Evolutionary conservation across 1,140 invertebrate species (phyloP), one percentile per base, ranked within the genome.

Genomic region (Oedothorax gibbosus): DNA sequence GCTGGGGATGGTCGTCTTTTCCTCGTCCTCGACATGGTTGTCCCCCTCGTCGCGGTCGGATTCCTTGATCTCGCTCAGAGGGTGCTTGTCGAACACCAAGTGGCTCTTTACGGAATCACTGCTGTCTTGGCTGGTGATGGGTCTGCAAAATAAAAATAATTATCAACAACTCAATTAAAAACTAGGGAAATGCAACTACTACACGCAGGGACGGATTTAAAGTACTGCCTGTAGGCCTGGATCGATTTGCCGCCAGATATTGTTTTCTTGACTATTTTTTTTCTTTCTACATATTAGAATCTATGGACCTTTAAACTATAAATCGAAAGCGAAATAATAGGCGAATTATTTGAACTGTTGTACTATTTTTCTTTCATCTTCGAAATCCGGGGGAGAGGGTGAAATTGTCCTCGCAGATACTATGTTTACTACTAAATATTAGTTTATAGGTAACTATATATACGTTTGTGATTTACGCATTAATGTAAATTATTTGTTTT

Each of bases 31-130:
- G 10, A 15, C 14, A 10, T 50, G 20, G 57, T 65, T 49, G 14
- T 21, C 35, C n/a, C 53, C 56, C 57, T 82, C 69, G n/a, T 57
- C 49, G 2, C 51, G 57, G 8, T 82, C 80, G 3, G 68, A 64
- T 12, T 82, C 80, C n/a, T 20, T n/a, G 21, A 84, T 84, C 20
- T 76, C 81, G 18, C 57, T 84, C n/a, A 84, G 60, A 7, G 35
- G 56, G 20, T 84, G 81, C 7, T 50, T 21, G 62, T 84, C 81
- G 20, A 84, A 84, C 72, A 35, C 49, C 21, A 15, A 9, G 18
- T 14, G n/a, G 14, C 12, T 15, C 20, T 50, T 14, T 3, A 53
- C n/a, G 3, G 50, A 49, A 0, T 8, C 10, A 0, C 20, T 51
- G 10, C 2, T 8, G 3, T 71, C 69, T 0, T 15, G 68, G 49